Percentiles rank a stretch among this genome's conserved stretches.
Conservation (phyloP, 2,113 vertebrate species). For the Trogon surrucura region DNA sequence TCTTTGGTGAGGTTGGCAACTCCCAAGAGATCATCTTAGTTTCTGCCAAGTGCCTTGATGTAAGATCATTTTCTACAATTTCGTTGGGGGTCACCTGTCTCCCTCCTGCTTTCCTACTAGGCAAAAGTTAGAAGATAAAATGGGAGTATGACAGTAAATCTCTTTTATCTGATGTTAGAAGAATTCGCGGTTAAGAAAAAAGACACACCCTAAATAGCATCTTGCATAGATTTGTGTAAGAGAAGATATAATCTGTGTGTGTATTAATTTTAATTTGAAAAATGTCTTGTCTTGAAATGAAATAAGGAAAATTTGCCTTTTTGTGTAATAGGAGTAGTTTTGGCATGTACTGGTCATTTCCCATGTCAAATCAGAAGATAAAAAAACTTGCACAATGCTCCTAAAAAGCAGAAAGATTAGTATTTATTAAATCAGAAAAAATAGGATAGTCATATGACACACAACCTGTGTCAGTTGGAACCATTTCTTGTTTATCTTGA, state of each 20-base stretch:
- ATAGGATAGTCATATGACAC: not conserved
- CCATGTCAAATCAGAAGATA: not conserved
- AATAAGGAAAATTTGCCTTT: conserved; percentile 42
- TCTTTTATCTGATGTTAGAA: conserved; percentile 51
- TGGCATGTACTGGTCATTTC: not conserved
- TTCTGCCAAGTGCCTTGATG: not conserved
- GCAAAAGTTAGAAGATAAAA: conserved; percentile 52
- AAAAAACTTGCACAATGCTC: not conserved
- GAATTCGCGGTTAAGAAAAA: not conserved
- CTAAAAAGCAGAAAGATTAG: not conserved
- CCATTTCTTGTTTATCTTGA: not conserved
- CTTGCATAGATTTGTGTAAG: conserved; percentile 25
- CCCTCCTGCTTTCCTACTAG: not conserved
- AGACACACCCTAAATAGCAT: conserved; percentile 46
- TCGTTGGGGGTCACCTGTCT: conserved; percentile 47
- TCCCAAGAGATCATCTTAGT: not conserved
- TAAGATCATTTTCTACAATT: not conserved
- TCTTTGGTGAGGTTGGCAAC: not conserved
- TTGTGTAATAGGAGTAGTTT: conserved; percentile 12
- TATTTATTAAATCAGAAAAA: conserved; percentile 47
- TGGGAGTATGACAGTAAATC: conserved; percentile 29
- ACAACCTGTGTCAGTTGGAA: not conserved
- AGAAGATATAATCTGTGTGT: conserved; percentile 37
- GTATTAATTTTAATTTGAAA: conserved; percentile 58
- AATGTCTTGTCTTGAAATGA: conserved; percentile 41